Conservation (phyloP, 2,888 invertebrate species). For the Pammene fasciana region DNA sequence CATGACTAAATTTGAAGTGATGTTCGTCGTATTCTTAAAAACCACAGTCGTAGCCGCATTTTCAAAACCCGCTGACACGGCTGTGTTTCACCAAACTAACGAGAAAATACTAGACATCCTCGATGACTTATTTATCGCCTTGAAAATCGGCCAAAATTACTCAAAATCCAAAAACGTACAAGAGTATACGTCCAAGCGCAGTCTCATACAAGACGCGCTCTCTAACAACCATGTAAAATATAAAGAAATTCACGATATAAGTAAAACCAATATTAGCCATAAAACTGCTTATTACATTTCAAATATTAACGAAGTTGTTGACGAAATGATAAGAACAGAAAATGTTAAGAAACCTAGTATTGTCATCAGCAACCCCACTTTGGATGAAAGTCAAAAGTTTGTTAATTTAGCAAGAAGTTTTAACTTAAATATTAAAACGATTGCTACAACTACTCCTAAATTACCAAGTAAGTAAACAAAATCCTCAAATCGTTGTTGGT, state of each 20-base stretch:
- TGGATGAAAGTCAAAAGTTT: background rate
- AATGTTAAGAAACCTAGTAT: background rate
- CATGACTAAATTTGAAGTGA: constrained; percentile 15
- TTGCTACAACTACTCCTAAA: background rate
- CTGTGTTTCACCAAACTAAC: constrained; percentile 46
- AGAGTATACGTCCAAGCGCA: constrained; percentile 51
- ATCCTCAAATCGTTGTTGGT: too few species aligned
- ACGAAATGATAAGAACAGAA: constrained; percentile 29
- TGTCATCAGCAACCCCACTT: background rate
- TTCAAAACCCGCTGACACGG: background rate
- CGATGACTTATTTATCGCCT: constrained; percentile 52
- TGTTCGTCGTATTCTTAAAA: constrained; percentile 32
- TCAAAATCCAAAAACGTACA: constrained; percentile 45
- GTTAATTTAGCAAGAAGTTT: constrained; percentile 8
- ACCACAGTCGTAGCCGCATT: constrained; percentile 43
- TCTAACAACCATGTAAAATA: constrained; percentile 15
- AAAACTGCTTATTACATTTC: constrained; percentile 26
- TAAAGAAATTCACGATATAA: constrained; percentile 5
- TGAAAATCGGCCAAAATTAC: constrained; percentile 49
- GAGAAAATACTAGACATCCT: constrained; percentile 48
- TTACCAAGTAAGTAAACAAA: constrained; percentile 10
- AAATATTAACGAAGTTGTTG: constrained; percentile 25
- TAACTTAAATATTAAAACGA: constrained; percentile 13
- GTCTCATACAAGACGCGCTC: constrained; percentile 25
- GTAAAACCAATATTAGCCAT: constrained; percentile 12